phyloP scores from a whole-genome alignment of 37 sponge, comb jelly and placozoan species.

The Cladorhizidae sp. region DNA sequence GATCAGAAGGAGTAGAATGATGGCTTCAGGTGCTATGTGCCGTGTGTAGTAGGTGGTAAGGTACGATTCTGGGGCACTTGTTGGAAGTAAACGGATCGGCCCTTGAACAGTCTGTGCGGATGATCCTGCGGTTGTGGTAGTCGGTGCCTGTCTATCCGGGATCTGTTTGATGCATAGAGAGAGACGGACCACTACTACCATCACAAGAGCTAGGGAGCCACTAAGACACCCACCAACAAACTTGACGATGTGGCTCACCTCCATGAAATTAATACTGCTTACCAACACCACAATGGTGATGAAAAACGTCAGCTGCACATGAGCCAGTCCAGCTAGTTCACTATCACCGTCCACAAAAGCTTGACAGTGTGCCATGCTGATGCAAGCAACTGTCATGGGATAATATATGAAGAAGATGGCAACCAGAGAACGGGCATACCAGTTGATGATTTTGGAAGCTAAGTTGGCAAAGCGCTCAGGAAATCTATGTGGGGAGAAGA shows the following conservation, averaged over 20 bases:
- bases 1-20: conserved; percentile 59
- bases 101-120: neutral
- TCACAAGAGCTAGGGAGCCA: conserved; percentile 10
- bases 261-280: conserved; percentile 69
- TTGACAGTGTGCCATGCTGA: conserved; percentile 47
- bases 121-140: neutral
- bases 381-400: conserved; percentile 63
- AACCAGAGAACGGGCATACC: conserved; percentile 62
- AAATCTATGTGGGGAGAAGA: conserved; percentile 42
- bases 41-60: conserved; percentile 46
- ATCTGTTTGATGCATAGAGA: conserved; percentile 10
- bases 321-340: conserved; percentile 14
- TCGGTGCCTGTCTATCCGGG: neutral
- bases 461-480: conserved; percentile 37
- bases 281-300: conserved; percentile 60
- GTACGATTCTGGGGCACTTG: conserved; percentile 9
- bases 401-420: conserved; percentile 67
- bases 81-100: neutral
- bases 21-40: conserved; percentile 55
- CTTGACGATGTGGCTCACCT: conserved; percentile 71
- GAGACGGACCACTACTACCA: conserved; percentile 30
- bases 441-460: conserved; percentile 54
- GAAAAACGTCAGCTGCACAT: conserved; percentile 64
- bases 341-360: neutral
- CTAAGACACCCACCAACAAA: conserved; percentile 43